These are phyloP conservation scores for Paramormyrops kingsleyae DNA, from an alignment of 2,113 vertebrate genomes.

Conservation along the genomic window DNA sequence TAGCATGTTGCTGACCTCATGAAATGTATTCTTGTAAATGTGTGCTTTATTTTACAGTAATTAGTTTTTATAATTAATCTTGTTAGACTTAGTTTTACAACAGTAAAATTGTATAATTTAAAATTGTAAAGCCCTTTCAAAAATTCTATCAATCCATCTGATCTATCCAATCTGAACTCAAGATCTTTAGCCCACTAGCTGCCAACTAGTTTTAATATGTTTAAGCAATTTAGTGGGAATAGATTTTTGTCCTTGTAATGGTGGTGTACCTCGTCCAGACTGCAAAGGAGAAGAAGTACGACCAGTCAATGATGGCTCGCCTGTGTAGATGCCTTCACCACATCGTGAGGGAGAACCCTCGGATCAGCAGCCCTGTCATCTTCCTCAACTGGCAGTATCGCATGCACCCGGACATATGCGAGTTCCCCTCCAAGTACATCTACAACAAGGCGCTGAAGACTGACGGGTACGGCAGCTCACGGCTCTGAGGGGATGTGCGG, in stretches of 20 bases:
- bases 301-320: slow-evolving; percentile 74
- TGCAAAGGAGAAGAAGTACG: slow-evolving; percentile 67
- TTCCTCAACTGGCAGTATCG: slow-evolving; percentile 72
- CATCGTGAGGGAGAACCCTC: slow-evolving; percentile 31
- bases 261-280: slow-evolving; percentile 46
- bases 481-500: neutral
- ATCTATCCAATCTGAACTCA: neutral
- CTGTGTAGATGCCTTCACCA: slow-evolving; percentile 57
- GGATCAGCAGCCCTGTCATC: slow-evolving; percentile 41
- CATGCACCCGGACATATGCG: slow-evolving; percentile 81
- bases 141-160: neutral
- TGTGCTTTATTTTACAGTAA: neutral
- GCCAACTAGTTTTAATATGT: neutral
- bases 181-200: neutral
- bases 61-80: neutral
- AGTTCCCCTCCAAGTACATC: slow-evolving; percentile 73
- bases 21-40: neutral
- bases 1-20: neutral
- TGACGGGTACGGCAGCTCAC: slow-evolving; percentile 51
- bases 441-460: slow-evolving; percentile 63
- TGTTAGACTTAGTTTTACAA: neutral
- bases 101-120: neutral
- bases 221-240: neutral
- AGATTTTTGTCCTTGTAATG: neutral
- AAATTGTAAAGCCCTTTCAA: neutral